phyloP scores from a whole-genome alignment of 2,113 vertebrate genomes.

The Archilochus colubris region DNA sequence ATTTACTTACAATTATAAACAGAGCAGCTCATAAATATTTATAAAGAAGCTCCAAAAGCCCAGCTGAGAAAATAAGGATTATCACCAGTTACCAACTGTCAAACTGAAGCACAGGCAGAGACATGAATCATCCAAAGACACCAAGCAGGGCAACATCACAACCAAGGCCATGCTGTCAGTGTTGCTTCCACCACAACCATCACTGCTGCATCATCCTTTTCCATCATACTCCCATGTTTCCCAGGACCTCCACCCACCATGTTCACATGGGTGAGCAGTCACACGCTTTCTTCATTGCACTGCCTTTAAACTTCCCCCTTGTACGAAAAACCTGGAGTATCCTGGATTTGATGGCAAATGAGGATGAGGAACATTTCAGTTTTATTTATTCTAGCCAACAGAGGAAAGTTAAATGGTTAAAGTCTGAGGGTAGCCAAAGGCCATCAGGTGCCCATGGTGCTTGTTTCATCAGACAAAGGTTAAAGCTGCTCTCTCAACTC shows the following conservation, averaged over 20 bases:
- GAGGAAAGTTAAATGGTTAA: not conserved
- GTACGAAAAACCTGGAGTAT: not conserved
- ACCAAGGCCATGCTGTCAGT: not conserved
- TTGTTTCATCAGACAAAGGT: not conserved
- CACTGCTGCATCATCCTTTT: not conserved
- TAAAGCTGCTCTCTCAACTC: not conserved
- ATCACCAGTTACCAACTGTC: not conserved
- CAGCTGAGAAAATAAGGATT: conserved; percentile 37
- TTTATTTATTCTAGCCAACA: not conserved
- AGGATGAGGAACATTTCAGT: not conserved
- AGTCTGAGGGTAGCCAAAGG: not conserved
- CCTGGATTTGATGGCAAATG: not conserved
- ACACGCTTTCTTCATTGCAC: not conserved
- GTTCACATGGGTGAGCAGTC: not conserved
- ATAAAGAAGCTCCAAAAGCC: conserved; percentile 11
- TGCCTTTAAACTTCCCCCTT: not conserved
- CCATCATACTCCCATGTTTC: not conserved
- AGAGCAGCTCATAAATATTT: conserved; percentile 33
- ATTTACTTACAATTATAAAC: conserved; percentile 27
- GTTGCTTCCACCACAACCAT: not conserved
- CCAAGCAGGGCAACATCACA: not conserved
- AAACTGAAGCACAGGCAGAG: not conserved
- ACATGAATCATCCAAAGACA: not conserved
- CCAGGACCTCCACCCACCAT: not conserved
- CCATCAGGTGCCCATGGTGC: not conserved